phyloP scores from a whole-genome alignment of 2,888 invertebrate genomes.

The Eilema depressum region DNA sequence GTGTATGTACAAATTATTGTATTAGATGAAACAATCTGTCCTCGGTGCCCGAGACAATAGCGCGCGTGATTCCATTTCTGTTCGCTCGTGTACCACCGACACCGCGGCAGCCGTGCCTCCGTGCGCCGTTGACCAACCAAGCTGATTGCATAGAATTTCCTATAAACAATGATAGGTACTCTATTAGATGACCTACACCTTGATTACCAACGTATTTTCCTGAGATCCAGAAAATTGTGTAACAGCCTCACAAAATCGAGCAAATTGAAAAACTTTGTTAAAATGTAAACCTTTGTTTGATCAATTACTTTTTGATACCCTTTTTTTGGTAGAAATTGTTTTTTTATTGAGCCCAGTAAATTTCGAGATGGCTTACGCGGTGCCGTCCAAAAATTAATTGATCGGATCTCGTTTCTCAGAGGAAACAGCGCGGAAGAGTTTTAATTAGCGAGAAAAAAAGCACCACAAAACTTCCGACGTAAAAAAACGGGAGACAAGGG shows the following conservation, averaged over 20 bases:
- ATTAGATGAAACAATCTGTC: conserved; percentile 65
- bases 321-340: conserved; percentile 72
- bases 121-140: conserved; percentile 45
- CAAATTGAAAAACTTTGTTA: conserved; percentile 59
- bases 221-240: conserved; percentile 55
- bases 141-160: conserved; percentile 63
- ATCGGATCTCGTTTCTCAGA: conserved; percentile 85
- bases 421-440: conserved; percentile 87
- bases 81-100: conserved; percentile 41
- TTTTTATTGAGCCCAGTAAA: conserved; percentile 81
- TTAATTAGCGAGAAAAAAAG: conserved; percentile 86
- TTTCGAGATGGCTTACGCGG: conserved; percentile 82
- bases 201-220: conserved; percentile 60
- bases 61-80: conserved; percentile 73
- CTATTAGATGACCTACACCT: conserved; percentile 56
- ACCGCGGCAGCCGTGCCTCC: conserved; percentile 41
- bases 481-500: conserved; percentile 86
- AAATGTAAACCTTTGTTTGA: conserved; percentile 71
- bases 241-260: conserved; percentile 53
- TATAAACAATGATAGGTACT: conserved; percentile 63
- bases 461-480: conserved; percentile 84
- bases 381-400: conserved; percentile 85
- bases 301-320: conserved; percentile 80
- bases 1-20: conserved; percentile 54
- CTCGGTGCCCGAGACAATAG: conserved; percentile 66